Evolutionary conservation across 1,140 invertebrate genomes (phyloP), one percentile per base, ranked within the genome.

Genomic region (Drosophila busckii): DNA sequence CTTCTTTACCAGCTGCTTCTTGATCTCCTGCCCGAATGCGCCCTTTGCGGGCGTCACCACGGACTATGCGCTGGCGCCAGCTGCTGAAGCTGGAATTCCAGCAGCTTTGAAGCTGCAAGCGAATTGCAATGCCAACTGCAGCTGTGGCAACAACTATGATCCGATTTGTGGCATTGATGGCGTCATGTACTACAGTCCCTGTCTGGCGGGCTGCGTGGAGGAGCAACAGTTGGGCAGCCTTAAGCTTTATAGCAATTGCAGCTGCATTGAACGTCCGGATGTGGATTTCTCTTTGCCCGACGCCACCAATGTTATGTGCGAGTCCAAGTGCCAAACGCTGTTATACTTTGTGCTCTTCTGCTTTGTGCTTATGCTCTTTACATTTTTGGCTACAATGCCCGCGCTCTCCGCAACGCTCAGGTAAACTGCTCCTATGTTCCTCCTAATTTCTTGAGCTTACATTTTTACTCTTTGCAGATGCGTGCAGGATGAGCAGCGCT

Each of bases 131-230:
- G 64, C 62, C n/a, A 89, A 88, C 2, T 94, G 93, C 73, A 88
- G 86, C 0, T 94, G 93, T 3, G 85, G 70, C 38, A 86, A 80
- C 3, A 82, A 90, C 35, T 92, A 90, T 64, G 89, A 91, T 66
- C 92, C 92, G 2, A 80, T 87, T 54, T 97, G 95, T 87, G 94
- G 94, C 4, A 90, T 90, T 5, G 93, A 96, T 88, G 92, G 92
- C 13, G 88, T 94, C 13, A 93, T 93, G 63, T 96, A 96, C 85
- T 96, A 93, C 87, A 95, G 94, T 22, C 92, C 95, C 0, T 96
- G 95, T 84, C 91, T 93, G 88, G 95, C 95, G 0, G 95, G 94
- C 17, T 96, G 95, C 86, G 86, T 87, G 9, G 34, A 84, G 20
- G 89, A 90, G 54, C 68, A 80, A 3, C 78, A 83, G 7, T 64